Evolutionary conservation across 1,140 invertebrate species (phyloP), one percentile per base, ranked within the genome.

Genomic region (Macrostomum lignano): DNA sequence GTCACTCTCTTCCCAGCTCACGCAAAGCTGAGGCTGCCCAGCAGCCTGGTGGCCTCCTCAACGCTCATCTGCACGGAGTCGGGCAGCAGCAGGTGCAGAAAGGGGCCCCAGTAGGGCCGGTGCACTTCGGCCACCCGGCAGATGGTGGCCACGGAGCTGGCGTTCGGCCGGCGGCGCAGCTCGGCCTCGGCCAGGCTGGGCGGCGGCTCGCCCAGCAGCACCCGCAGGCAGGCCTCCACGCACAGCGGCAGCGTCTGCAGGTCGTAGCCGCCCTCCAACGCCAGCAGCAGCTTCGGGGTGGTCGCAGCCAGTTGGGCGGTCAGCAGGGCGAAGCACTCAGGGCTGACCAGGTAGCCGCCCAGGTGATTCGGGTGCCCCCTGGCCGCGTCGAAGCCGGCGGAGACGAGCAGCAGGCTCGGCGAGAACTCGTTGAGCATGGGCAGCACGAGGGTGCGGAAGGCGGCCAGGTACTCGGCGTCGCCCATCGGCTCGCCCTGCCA

Each of bases 401-500:
- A 94, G 15, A 96, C 84, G 17, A 96, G 63, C 19, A 96, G 70
- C 42, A 94, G 68, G 49, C 93, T 79, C 2, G 88, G 86, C 46
- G 73, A 67, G 58, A 82, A 96, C 47, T 79, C 74, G 22, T 46
- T 47, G 7, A 49, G 52, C 21, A 58, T 51, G 7, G 55, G 55
- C 48, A 58, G 52, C n/a, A 58, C 42, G 7, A 58, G 41, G 2
- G 46, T 49, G 37, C 64, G 66, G 62, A 96, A 96, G 36, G 86
- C 88, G 36, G 86, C 82, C 40, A 96, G 61, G 58, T 96, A 94
- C 58, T 96, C 86, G 3, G 86, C 78, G 62, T 98, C 88, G 6
- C 74, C 76, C 59, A 94, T 73, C 72, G 13, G 58, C 73, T n/a
- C n/a, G 46, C 66, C 69, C 52, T 74, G 77, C 77, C 84, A 96